Evolutionary conservation across 2,113 vertebrate species (phyloP), one percentile per base, ranked within the genome.

Genomic region (Mola mola): DNA sequence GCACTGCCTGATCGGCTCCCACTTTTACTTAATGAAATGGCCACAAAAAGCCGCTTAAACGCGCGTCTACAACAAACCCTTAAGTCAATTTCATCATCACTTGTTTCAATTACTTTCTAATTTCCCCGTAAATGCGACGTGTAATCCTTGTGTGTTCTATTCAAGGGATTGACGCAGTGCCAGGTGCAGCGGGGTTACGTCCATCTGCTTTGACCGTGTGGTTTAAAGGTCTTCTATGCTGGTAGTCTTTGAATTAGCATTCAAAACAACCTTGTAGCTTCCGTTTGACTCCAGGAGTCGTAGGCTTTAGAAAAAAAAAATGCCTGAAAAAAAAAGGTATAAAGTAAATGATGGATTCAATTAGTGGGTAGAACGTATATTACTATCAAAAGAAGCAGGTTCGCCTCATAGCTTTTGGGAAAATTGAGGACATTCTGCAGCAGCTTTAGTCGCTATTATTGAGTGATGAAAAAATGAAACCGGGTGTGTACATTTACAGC

Each of bases 11-110:
- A 26, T 31, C 64, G 65, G 48, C 79, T 72, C 78, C 34, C 41
- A 53, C 52, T 87, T 85, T 46, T 50, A 59, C 86, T 90, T 93
- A 92, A 94, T 93, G 91, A 94, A 90, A 94, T 90, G 85, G 83
- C 57, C 76, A 72, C 88, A 49, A 13, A 87, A 93, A 94, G 88
- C 90, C 1, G 90, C 90, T 95, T 93, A 92, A 53, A 24, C 4
- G 17, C 46, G 78, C 50, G 71, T 69, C 33, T 19, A 63, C 66
- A 25, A 5, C 68, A 60, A 68, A 68, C 71, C 87, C 86, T 77
- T 77, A 90, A 91, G 85, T 76, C 87, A 65, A 40, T 89, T 87
- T 84, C 90, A 85, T 87, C 89, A 29, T 80, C 62, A 83, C 89
- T 90, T 91, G 86, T 92, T 87, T 90, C 91, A 82, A 86, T 89